Percentiles rank a stretch among this genome's conserved stretches.
Conservation (phyloP, 2,797 vertebrate genomes). For the Falco naumanni region DNA sequence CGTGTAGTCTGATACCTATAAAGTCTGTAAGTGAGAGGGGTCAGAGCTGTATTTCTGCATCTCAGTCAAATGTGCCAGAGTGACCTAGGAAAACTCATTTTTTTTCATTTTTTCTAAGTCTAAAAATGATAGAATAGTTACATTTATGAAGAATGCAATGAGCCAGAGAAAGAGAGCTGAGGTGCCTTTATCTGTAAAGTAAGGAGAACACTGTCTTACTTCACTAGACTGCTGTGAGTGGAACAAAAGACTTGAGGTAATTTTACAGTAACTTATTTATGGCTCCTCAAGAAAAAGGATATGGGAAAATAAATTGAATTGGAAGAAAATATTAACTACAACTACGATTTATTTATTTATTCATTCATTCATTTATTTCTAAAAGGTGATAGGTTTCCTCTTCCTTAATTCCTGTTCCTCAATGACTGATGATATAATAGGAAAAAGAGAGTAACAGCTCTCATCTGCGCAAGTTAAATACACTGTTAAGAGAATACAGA, state of each 20-base stretch:
- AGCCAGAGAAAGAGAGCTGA: background rate
- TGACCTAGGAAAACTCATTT: background rate
- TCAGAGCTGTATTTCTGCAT: background rate
- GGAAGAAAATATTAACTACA: background rate
- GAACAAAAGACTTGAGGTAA: background rate
- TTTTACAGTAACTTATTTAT: slow-evolving; percentile 1
- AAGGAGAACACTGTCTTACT: background rate
- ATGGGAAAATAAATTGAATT: background rate
- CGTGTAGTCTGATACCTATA: background rate
- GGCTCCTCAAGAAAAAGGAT: background rate
- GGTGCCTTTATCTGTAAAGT: background rate
- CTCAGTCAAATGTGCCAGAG: background rate
- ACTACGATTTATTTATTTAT: background rate
- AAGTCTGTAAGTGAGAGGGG: background rate
- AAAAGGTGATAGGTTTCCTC: background rate
- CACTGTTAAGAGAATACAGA: background rate
- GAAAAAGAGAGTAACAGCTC: background rate
- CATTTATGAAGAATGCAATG: background rate
- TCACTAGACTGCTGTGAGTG: background rate
- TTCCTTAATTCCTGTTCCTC: background rate
- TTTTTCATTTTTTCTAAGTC: background rate
- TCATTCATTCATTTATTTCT: background rate
- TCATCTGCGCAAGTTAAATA: background rate
- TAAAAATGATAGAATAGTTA: background rate
- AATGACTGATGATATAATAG: background rate